Evolutionary conservation across 2,888 invertebrate species (phyloP).

Genomic region (Portevinia maculata): DNA sequence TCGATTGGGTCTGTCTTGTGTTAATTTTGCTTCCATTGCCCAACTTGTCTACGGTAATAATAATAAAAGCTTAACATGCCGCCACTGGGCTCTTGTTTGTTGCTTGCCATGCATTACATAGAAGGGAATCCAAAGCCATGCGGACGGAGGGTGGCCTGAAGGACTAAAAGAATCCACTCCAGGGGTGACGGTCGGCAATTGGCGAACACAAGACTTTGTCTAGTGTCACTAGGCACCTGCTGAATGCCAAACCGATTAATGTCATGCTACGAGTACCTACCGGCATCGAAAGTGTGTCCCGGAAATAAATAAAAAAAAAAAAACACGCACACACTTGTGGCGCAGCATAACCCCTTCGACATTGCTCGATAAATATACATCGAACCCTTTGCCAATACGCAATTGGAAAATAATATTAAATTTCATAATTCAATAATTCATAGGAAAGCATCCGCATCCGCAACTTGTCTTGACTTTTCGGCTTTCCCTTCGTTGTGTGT

Average conservation of each 20-base stretch:
- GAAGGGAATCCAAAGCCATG: constrained; percentile 14
- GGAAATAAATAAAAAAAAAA: constrained; percentile 43
- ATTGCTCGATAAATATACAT: not conserved
- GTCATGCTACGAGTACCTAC: too few relatives aligned
- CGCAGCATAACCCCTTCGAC: constrained; percentile 38
- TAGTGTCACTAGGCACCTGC: constrained; percentile 15
- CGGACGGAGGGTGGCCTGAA: constrained; percentile 40
- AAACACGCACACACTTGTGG: constrained; percentile 4
- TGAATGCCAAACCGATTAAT: constrained; percentile 36
- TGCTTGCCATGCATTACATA: not conserved
- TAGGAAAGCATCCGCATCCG: not conserved
- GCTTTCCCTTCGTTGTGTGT: not conserved
- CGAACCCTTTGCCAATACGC: constrained; percentile 22
- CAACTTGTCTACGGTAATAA: constrained; percentile 40
- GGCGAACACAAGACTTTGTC: not conserved
- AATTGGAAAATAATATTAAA: constrained; percentile 56
- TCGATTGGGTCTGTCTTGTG: constrained; percentile 36
- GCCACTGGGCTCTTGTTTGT: constrained; percentile 7
- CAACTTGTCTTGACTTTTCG: constrained; percentile 1
- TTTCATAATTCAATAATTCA: constrained; percentile 57
- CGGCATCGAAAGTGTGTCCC: constrained; percentile 25
- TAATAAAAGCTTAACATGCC: constrained; percentile 53
- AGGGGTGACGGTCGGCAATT: constrained; percentile 8
- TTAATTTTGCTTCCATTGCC: constrained; percentile 6
- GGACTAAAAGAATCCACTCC: constrained; percentile 2